Conservation (phyloP, 2,888 invertebrate genomes). For the Ophion obscuratus region DNA sequence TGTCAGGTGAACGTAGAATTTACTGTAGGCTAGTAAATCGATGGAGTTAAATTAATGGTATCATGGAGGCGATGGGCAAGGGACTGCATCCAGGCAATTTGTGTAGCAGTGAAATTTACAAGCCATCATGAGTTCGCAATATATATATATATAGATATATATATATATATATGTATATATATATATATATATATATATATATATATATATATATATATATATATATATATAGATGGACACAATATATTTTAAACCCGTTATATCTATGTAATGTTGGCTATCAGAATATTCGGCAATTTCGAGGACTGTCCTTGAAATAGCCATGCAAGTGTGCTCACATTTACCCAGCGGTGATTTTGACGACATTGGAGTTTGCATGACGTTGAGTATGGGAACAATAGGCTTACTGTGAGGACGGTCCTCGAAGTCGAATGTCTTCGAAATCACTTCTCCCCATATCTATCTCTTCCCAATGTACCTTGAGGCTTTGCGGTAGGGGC, state of each 20-base stretch:
- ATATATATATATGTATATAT: no score
- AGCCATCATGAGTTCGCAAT: conserved; percentile 8
- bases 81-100: conserved; percentile 47
- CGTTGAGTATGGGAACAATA: background rate
- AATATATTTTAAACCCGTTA: background rate
- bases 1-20: background rate
- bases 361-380: background rate
- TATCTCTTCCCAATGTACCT: conserved; percentile 41
- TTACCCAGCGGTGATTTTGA: background rate
- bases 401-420: background rate
- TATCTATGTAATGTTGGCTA: background rate
- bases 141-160: background rate
- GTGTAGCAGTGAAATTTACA: conserved; percentile 47
- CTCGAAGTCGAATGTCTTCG: background rate
- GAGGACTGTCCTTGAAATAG: background rate
- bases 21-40: conserved; percentile 60
- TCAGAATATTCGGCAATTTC: background rate
- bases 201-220: no score
- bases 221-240: no score
- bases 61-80: conserved; percentile 28
- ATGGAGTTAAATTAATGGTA: conserved; percentile 68
- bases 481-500: conserved; percentile 34
- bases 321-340: background rate
- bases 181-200: no score
- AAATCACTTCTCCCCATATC: background rate